Conservation (phyloP, 1,140 invertebrate genomes). For the Sminthurides bifidus region DNA sequence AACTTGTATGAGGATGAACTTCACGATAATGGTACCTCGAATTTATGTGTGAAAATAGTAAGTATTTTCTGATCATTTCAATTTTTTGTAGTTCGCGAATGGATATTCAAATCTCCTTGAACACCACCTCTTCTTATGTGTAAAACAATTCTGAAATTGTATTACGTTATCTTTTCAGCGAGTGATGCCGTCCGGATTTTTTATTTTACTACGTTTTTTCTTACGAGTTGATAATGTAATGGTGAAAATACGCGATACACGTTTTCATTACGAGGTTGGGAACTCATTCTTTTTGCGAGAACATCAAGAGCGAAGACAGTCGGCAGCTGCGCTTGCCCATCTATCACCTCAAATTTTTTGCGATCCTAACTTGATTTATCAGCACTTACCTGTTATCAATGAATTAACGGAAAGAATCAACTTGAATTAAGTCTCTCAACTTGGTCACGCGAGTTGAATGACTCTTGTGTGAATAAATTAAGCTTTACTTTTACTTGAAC, state of each 20-base stretch:
- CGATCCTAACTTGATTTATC: slow-evolving; percentile 24
- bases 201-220: slow-evolving; percentile 80
- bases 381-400: slow-evolving; percentile 12
- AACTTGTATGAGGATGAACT: slow-evolving; percentile 94
- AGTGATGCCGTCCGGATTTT: slow-evolving; percentile 89
- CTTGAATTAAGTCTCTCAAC: no score
- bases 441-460: no score
- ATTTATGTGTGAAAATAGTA: slow-evolving; percentile 86
- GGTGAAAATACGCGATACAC: slow-evolving; percentile 77
- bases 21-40: slow-evolving; percentile 91
- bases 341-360: slow-evolving; percentile 15
- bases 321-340: slow-evolving; percentile 9
- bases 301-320: slow-evolving; percentile 56
- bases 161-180: slow-evolving; percentile 46
- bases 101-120: no score
- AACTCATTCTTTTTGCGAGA: slow-evolving; percentile 63
- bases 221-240: slow-evolving; percentile 87
- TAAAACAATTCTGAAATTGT: slow-evolving; percentile 11
- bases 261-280: slow-evolving; percentile 73
- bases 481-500: no score
- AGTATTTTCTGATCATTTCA: no score
- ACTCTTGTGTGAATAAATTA: no score
- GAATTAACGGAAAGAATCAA: slow-evolving; percentile 19
- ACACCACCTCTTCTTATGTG: no score
- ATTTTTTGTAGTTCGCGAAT: slow-evolving; percentile 8